phyloP scores from a whole-genome alignment of 92 coral and sea anemone genomes.

The Bergia puertoricense region DNA sequence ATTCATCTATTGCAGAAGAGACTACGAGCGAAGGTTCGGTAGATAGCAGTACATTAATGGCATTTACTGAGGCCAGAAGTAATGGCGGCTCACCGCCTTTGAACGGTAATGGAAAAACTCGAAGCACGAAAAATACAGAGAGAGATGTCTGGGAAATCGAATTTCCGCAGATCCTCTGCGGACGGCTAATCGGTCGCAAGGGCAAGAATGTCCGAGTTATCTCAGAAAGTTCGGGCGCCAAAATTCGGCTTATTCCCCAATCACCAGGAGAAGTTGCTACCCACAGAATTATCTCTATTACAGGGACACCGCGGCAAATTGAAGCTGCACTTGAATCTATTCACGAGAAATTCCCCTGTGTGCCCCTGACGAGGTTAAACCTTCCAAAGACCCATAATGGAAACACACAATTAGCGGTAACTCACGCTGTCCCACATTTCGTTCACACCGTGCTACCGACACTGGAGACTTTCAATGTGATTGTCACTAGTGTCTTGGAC shows the following conservation, averaged over 20 bases:
- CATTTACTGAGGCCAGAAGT: constrained; percentile 65
- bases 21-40: constrained; percentile 82
- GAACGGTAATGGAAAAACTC: constrained; percentile 43
- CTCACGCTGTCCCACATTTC: constrained; percentile 60
- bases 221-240: constrained; percentile 89
- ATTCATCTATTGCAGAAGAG: constrained; percentile 71
- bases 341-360: constrained; percentile 91
- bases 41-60: constrained; percentile 68
- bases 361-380: constrained; percentile 81
- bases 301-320: constrained; percentile 86
- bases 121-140: constrained; percentile 49
- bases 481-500: constrained; percentile 90
- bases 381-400: constrained; percentile 44
- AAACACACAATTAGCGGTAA: constrained; percentile 25
- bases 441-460: constrained; percentile 80
- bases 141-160: constrained; percentile 94
- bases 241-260: constrained; percentile 94
- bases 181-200: constrained; percentile 93
- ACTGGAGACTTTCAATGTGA: constrained; percentile 78
- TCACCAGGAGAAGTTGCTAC: constrained; percentile 92
- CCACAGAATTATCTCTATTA: constrained; percentile 86
- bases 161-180: constrained; percentile 95
- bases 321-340: constrained; percentile 78
- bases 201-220: constrained; percentile 93
- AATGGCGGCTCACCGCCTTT: constrained; percentile 57